Percentiles rank a stretch among this genome's conserved stretches.
These are phyloP conservation scores for Alectoris magna DNA, from an alignment of 2,797 vertebrate species.

Conservation along the genomic window DNA sequence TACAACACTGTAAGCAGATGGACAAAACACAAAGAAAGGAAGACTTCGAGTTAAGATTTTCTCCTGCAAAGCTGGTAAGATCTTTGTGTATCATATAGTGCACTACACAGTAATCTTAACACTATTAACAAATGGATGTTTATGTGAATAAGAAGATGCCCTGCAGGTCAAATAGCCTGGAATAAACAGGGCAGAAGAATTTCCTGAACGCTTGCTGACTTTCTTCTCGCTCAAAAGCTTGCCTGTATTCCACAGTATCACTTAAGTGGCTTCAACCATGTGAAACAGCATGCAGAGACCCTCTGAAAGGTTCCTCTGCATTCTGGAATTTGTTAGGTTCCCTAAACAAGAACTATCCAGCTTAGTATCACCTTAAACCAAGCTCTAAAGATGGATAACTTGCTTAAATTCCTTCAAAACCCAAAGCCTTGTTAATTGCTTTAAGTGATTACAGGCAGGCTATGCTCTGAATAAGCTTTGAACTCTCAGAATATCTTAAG, in stretches of 20 bases:
- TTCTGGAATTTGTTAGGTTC: not conserved
- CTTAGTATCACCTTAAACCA: not conserved
- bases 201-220: not conserved
- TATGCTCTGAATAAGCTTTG: constrained; percentile 23
- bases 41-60: not conserved
- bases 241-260: not conserved
- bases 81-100: not conserved
- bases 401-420: constrained; percentile 9
- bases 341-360: not conserved
- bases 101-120: not conserved
- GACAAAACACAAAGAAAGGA: not conserved
- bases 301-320: not conserved
- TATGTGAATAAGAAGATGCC: not conserved
- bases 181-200: constrained; percentile 2
- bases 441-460: constrained; percentile 15
- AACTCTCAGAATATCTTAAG: constrained; percentile 24
- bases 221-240: not conserved
- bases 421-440: not conserved
- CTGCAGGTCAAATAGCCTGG: not conserved
- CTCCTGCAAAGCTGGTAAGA: not conserved
- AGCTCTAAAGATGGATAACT: not conserved
- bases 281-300: accelerated
- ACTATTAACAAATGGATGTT: not conserved
- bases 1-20: not conserved
- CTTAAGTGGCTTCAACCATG: not conserved